phyloP scores from a whole-genome alignment of 2,888 invertebrate genomes.

The Teinopalpus imperialis region DNA sequence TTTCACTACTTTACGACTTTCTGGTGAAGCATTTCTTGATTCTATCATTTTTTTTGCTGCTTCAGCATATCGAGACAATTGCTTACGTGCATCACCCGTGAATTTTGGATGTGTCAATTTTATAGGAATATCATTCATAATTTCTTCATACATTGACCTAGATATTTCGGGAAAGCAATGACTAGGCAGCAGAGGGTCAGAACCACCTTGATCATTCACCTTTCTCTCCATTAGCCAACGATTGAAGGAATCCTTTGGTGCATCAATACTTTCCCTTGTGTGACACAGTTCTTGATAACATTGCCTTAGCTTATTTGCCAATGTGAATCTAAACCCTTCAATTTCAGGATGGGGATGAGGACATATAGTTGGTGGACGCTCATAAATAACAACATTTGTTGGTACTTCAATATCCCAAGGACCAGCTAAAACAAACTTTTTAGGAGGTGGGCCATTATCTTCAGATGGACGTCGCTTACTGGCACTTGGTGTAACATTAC shows the following conservation, averaged over 20 bases:
- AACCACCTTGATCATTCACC: slow-evolving; percentile 92
- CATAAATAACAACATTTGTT: slow-evolving; percentile 95
- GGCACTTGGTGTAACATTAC: slow-evolving; percentile 79
- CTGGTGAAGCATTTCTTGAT: slow-evolving; percentile 94
- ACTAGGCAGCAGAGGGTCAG: slow-evolving; percentile 95
- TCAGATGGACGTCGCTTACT: slow-evolving; percentile 90
- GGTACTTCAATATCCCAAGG: slow-evolving; percentile 97
- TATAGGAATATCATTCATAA: slow-evolving; percentile 98
- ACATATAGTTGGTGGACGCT: slow-evolving; percentile 91
- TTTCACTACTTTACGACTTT: slow-evolving; percentile 97
- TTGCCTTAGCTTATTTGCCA: slow-evolving; percentile 92
- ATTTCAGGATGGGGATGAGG: slow-evolving; percentile 97
- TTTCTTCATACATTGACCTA: slow-evolving; percentile 96
- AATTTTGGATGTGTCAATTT: slow-evolving; percentile 97
- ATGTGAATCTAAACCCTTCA: slow-evolving; percentile 91
- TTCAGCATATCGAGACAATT: slow-evolving; percentile 95
- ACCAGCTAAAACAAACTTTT: slow-evolving; percentile 93
- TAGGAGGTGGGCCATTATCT: slow-evolving; percentile 89
- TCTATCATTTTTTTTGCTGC: slow-evolving; percentile 98
- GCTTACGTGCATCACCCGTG: slow-evolving; percentile 97
- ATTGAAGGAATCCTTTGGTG: slow-evolving; percentile 97
- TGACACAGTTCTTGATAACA: slow-evolving; percentile 97
- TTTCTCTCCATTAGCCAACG: slow-evolving; percentile 98
- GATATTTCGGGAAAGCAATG: slow-evolving; percentile 96
- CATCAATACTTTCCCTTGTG: slow-evolving; percentile 95